Evolutionary conservation across 2,888 invertebrate species (phyloP), one percentile per base, ranked within the genome.

Genomic region (Melangyna quadrimaculata): DNA sequence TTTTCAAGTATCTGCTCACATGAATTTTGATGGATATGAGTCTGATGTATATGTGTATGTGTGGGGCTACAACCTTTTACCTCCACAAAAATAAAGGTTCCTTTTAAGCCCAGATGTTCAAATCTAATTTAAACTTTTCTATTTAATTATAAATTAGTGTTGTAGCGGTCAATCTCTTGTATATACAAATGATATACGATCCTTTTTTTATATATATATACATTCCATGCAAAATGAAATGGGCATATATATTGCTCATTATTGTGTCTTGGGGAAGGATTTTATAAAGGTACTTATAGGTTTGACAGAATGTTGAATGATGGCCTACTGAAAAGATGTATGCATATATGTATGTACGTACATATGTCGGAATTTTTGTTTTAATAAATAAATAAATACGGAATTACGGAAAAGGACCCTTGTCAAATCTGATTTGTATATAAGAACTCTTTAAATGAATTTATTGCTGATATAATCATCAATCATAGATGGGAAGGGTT

Each of bases 41-140:
- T 43, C n/a, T n/a, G n/a, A 27, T 1, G 8, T 12, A 10, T 32
- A 14, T 35, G 32, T 59, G 32, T 19, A 3, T 57, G 14, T 12
- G 4, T 14, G 14, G 32, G 17, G 32, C 1, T 5, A 9, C 10
- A 29, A n/a, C 12, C 24, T 14, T n/a, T n/a, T 43, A 8, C 19
- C 9, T 27, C 10, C 24, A 24, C 2, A 40, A 40, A 24, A 40
- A 37, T 17, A 61, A 65, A 51, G 37, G 53, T 32, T 29, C 24
- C 6, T 37, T 37, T 35, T 43, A 19, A 32, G 14, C 35, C 65
- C 83, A 79, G 73, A 84, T 79, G 74, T 70, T 74, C 14, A 63
- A 86, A 81, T 86, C 86, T 86, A 86, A 86, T 86, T 86, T 81
- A 77, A 86, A 86, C 77, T 86, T 86, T 86, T 73, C 77, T 70